These are phyloP conservation scores for Galendromus occidentalis DNA, from an alignment of 1,140 invertebrate species.

Conservation along the genomic window DNA sequence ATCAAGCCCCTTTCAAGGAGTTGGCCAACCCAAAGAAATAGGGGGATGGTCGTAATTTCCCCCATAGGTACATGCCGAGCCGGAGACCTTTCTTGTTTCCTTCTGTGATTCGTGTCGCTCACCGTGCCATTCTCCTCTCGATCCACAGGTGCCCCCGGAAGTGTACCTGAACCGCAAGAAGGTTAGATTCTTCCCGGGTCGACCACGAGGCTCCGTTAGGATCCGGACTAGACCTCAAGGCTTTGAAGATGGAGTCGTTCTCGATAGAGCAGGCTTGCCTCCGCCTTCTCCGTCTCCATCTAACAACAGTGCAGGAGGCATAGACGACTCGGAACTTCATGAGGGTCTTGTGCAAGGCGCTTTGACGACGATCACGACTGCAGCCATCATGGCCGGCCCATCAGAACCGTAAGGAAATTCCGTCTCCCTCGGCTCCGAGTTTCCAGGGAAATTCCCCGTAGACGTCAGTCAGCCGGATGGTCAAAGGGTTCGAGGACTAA, in stretches of 20 bases:
- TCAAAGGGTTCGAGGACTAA: neutral
- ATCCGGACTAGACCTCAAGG: neutral
- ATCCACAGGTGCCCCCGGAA: neutral
- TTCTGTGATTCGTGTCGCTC: neutral
- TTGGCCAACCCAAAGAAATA: too few species aligned
- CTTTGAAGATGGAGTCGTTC: neutral
- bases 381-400: constrained; percentile 6
- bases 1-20: too few species aligned
- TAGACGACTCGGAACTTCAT: neutral
- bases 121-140: neutral
- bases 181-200: neutral
- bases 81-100: neutral
- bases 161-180: neutral
- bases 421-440: neutral
- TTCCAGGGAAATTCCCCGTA: too few species aligned
- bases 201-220: neutral
- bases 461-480: neutral
- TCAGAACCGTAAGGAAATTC: neutral
- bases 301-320: neutral
- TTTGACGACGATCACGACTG: neutral
- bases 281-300: neutral
- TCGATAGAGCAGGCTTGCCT: neutral
- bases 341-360: constrained; percentile 9
- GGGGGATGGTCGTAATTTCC: too few species aligned
- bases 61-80: too few species aligned